phyloP scores from a whole-genome alignment of 2,113 vertebrate species.

The Bucco capensis region DNA sequence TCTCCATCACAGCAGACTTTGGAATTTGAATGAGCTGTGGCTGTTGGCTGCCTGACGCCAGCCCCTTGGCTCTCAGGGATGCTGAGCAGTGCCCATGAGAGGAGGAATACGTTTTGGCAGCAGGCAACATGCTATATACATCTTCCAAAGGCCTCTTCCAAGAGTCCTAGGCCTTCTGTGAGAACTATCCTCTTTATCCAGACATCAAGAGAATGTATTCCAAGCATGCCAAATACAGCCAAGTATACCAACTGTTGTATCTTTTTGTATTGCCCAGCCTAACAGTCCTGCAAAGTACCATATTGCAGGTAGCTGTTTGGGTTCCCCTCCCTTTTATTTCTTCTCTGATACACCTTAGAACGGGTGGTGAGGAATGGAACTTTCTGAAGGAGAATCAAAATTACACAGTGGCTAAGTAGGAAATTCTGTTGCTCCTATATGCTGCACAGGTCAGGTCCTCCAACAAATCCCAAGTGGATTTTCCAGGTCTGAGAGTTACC shows the following conservation, averaged over 20 bases:
- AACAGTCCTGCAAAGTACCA: neutral
- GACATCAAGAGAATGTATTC: neutral
- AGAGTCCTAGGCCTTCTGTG: neutral
- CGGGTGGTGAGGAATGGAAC: neutral
- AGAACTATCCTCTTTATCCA: neutral
- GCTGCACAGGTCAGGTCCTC: neutral
- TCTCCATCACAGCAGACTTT: neutral
- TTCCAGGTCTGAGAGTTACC: conserved; percentile 43
- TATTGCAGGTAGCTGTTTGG: neutral
- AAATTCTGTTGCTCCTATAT: neutral
- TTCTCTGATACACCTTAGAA: neutral
- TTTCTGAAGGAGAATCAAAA: neutral
- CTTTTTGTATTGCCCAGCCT: neutral
- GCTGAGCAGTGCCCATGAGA: neutral
- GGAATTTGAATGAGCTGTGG: neutral
- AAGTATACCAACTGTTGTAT: neutral
- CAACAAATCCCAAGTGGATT: conserved; percentile 20
- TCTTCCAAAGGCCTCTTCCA: neutral
- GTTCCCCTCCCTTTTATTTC: neutral
- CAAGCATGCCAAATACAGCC: neutral
- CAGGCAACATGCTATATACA: neutral
- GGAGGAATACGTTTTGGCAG: neutral
- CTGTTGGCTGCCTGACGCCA: neutral
- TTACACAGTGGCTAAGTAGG: neutral
- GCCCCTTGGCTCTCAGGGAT: neutral